These are phyloP conservation scores for Rhinoraja longicauda DNA, from an alignment of 2,797 vertebrate genomes.

Conservation along the genomic window DNA sequence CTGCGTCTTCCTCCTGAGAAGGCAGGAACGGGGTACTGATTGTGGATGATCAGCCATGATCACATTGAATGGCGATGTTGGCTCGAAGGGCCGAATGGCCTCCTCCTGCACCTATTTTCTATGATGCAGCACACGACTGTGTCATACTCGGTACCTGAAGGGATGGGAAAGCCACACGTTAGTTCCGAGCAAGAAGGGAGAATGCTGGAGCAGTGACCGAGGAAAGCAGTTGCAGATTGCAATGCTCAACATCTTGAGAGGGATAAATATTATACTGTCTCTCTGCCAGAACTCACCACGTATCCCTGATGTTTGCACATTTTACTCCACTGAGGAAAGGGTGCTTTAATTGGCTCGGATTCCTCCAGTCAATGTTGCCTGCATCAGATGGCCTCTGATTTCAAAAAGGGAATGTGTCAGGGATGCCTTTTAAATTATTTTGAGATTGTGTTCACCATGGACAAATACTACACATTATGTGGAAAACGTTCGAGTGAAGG, in stretches of 20 bases:
- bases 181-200: neutral
- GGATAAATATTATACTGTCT: neutral
- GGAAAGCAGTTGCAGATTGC: neutral
- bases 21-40: too few species aligned
- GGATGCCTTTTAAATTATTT: neutral
- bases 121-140: too few species aligned
- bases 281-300: neutral
- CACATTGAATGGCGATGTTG: too few species aligned
- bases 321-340: neutral
- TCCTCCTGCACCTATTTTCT: too few species aligned
- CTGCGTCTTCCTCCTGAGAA: neutral
- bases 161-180: neutral
- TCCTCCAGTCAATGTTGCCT: neutral
- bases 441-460: neutral
- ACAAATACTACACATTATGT: neutral
- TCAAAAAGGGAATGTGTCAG: neutral
- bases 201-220: neutral
- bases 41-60: too few species aligned
- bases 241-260: neutral
- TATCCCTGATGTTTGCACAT: neutral
- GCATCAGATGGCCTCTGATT: too few species aligned
- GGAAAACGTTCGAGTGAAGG: neutral
- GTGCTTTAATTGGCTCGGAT: neutral
- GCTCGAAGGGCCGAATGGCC: too few species aligned
- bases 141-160: too few species aligned